Evolutionary conservation across 2,888 invertebrate species (phyloP), one percentile per base, ranked within the genome.

Genomic region (Cerastis rubricosa): DNA sequence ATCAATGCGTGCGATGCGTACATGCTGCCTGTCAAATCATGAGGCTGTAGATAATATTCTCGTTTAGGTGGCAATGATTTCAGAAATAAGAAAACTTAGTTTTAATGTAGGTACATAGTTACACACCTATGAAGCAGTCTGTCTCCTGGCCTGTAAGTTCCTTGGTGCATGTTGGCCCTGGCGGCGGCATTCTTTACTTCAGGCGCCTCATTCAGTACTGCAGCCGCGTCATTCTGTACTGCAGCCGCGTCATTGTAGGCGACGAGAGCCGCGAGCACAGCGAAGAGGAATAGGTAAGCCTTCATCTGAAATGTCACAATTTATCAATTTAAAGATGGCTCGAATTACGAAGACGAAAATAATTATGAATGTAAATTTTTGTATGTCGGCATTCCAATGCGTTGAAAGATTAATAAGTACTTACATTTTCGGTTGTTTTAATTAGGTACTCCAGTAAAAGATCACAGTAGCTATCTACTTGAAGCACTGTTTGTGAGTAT

Each of bases 61-160:
- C 35, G 35, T 35, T 2, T 35, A 35, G 51, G 35, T 35, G 35
- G 3, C 35, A 35, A 35, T 35, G 35, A 3, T 35, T 35, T 35
- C 2, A 35, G 35, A 3, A 35, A 35, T 35, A 35, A 35, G n/a
- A n/a, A 51, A 51, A 11, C 4, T 22, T 9, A n/a, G 14, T 43
- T 43, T 25, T 25, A 14, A n/a, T n/a, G n/a, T n/a, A n/a, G n/a
- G n/a, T n/a, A 25, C 1, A 19, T 12, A 67, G 11, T 2, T 71
- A 45, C 67, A 40, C 35, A 85, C 85, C 85, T 85, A 73, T 80
- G 78, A 47, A 85, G 51, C 9, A 81, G 22, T 61, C 65, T 45
- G 19, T 79, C 79, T 12, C 71, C 68, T 1, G 74, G 61, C 1
- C 51, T 25, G 35, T 71, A 61, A 9, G 35, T 57, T 17, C 57